Evolutionary conservation across 2,888 invertebrate species (phyloP).

Genomic region (Drosophila formosana): DNA sequence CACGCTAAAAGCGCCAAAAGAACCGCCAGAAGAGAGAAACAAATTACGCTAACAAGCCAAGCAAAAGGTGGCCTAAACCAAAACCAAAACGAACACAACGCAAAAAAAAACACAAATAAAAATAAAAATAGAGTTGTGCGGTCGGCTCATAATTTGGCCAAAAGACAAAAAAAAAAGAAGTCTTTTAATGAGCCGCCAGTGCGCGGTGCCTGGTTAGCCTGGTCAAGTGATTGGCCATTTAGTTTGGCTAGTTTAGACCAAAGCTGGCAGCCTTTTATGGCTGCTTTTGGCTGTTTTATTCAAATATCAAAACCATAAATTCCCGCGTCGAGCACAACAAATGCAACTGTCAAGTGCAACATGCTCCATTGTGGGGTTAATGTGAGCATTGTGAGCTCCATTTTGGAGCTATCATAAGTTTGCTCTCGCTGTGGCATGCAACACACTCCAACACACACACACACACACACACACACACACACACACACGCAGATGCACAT

Average conservation of each 20-base stretch:
- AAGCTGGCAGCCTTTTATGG: slow-evolving; percentile 50
- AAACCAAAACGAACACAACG: slow-evolving; percentile 9
- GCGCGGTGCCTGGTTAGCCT: neutral
- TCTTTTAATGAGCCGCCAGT: slow-evolving; percentile 62
- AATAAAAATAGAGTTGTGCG: slow-evolving; percentile 15
- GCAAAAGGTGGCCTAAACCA: neutral
- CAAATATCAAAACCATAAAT: slow-evolving; percentile 68
- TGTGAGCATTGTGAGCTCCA: slow-evolving; percentile 72
- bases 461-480: neutral
- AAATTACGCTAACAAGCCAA: slow-evolving; percentile 37
- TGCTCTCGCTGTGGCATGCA: slow-evolving; percentile 16
- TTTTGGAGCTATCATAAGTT: slow-evolving; percentile 59
- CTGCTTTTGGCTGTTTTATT: slow-evolving; percentile 62
- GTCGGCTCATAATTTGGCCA: slow-evolving; percentile 59
- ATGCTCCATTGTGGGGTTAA: slow-evolving; percentile 65
- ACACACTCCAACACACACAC: slow-evolving; percentile 11
- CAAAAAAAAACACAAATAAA: neutral
- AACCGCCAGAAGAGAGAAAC: slow-evolving; percentile 21
- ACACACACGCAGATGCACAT: neutral
- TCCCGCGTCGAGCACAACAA: slow-evolving; percentile 39
- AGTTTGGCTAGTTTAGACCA: slow-evolving; percentile 36
- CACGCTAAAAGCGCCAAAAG: slow-evolving; percentile 30
- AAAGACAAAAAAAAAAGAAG: slow-evolving; percentile 14
- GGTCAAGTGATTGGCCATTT: slow-evolving; percentile 50
- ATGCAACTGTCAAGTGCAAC: slow-evolving; percentile 71